Conservation (phyloP, 2,888 invertebrate species). For the Nomada hirtipes region DNA sequence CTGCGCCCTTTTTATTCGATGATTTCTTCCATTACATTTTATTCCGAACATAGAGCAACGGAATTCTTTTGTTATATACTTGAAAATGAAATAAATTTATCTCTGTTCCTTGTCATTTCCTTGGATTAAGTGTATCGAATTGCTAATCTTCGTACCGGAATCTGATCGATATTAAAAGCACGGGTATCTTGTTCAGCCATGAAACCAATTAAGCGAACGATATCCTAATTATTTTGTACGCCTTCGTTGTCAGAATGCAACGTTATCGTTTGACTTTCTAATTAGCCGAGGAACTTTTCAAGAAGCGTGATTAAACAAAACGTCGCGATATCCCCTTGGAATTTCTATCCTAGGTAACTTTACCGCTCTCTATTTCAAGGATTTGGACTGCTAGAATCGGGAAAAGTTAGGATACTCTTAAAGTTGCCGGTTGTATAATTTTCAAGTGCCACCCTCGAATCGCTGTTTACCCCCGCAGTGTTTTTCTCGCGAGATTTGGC, state of each 20-base stretch:
- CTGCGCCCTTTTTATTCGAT: too few relatives aligned
- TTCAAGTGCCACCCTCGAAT: conserved; percentile 33
- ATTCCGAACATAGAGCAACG: too few relatives aligned
- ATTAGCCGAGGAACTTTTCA: conserved; percentile 22
- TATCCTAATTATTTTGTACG: conserved; percentile 31
- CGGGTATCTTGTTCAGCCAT: not conserved
- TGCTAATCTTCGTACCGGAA: too few relatives aligned
- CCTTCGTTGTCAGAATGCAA: not conserved
- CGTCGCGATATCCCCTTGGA: conserved; percentile 9
- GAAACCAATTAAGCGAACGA: conserved; percentile 2
- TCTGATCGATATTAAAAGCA: not conserved
- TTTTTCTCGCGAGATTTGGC: conserved; percentile 7
- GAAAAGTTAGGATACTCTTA: conserved; percentile 18
- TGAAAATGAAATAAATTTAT: too few relatives aligned
- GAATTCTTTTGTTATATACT: too few relatives aligned
- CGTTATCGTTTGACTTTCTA: conserved; percentile 39
- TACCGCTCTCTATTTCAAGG: not conserved
- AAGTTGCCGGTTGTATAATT: conserved; percentile 33
- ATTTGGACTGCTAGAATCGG: conserved; percentile 11
- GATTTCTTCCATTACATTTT: too few relatives aligned
- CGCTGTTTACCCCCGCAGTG: conserved; percentile 35
- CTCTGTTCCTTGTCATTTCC: not conserved
- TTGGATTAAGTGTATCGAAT: not conserved
- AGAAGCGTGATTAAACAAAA: conserved; percentile 42
- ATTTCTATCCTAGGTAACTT: not conserved